These are phyloP conservation scores for Callocephalon fimbriatum DNA, from an alignment of 2,113 vertebrate genomes.

Conservation along the genomic window DNA sequence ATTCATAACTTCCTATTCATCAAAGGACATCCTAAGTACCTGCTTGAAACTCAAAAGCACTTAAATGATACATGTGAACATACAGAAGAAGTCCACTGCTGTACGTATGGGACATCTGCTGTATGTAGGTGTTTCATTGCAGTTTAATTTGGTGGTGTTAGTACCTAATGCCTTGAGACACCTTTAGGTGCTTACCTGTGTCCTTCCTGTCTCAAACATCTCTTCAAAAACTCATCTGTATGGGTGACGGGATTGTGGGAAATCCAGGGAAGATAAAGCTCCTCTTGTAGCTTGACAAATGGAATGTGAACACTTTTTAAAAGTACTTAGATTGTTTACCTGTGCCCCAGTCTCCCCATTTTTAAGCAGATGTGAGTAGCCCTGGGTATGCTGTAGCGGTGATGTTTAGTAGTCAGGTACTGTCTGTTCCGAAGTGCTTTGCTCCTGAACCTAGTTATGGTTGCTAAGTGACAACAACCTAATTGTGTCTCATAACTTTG, in stretches of 20 bases:
- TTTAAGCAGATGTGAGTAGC: neutral
- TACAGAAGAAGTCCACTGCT: neutral
- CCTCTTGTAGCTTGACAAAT: neutral
- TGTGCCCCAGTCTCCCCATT: neutral
- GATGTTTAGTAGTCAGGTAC: neutral
- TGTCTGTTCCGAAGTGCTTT: slow-evolving; percentile 13
- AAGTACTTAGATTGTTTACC: neutral
- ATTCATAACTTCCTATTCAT: neutral
- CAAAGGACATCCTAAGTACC: neutral
- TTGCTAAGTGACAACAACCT: slow-evolving; percentile 46
- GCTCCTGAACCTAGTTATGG: neutral
- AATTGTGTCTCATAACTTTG: slow-evolving; percentile 31
- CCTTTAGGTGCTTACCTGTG: neutral
- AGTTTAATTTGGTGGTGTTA: neutral
- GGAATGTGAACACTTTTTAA: neutral
- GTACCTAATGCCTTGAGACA: neutral
- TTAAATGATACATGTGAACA: neutral
- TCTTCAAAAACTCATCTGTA: neutral
- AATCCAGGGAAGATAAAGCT: neutral
- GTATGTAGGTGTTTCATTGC: neutral
- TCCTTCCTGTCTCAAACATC: neutral
- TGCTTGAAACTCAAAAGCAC: neutral
- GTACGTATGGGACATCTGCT: neutral
- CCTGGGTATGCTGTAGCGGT: neutral
- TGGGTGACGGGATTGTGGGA: neutral